phyloP scores from a whole-genome alignment of 2,113 vertebrate species.

The Tenrec ecaudatus region DNA sequence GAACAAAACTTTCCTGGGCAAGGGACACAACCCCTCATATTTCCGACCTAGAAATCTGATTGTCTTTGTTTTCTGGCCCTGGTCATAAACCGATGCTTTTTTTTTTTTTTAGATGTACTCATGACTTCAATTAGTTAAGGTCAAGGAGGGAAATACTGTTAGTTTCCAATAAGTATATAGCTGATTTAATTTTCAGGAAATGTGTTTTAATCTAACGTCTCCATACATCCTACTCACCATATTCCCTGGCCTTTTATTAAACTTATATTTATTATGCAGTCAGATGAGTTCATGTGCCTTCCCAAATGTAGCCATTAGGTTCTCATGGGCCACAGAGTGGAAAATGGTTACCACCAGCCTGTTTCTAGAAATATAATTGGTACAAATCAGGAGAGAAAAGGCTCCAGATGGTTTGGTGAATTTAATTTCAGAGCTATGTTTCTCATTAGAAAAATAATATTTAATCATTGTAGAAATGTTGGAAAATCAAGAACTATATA shows the following conservation, averaged over 20 bases:
- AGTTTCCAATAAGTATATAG: background rate
- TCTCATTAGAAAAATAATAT: slow-evolving; percentile 25
- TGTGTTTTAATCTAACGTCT: background rate
- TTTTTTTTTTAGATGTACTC: background rate
- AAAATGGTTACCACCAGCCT: background rate
- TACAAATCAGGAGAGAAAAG: background rate
- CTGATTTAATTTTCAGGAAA: background rate
- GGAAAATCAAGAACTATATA: background rate
- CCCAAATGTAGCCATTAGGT: background rate
- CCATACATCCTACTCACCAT: background rate
- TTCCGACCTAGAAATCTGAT: background rate
- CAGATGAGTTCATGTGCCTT: background rate
- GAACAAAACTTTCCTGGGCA: background rate
- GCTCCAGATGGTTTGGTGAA: background rate
- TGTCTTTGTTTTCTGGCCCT: background rate
- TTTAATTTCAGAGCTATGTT: slow-evolving; percentile 37
- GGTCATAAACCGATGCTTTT: background rate
- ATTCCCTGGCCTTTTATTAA: background rate
- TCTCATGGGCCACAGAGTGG: background rate
- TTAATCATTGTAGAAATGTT: slow-evolving; percentile 3
- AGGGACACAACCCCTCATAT: background rate
- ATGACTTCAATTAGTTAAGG: background rate
- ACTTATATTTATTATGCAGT: background rate
- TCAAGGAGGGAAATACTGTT: background rate
- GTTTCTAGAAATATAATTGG: background rate